phyloP scores from a whole-genome alignment of 2,888 invertebrate genomes.

The Clitarchus hookeri region DNA sequence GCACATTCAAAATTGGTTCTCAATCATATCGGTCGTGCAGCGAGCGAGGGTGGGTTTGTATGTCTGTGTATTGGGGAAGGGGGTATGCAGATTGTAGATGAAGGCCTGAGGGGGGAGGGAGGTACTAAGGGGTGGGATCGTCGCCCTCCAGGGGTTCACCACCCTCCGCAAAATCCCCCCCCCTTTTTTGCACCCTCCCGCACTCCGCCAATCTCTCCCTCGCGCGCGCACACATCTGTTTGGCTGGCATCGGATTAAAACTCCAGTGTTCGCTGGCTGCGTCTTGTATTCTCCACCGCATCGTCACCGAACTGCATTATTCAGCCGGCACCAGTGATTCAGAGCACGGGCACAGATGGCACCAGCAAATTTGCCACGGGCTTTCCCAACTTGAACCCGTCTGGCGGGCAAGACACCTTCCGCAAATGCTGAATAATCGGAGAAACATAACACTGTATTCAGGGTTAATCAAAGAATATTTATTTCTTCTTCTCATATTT shows the following conservation, averaged over 20 bases:
- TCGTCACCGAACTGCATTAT: conserved; percentile 7
- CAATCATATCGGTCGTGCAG: conserved; percentile 23
- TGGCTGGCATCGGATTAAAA: conserved; percentile 41
- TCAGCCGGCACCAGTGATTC: neutral
- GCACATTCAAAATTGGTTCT: conserved; percentile 26
- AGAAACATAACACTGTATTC: too few species aligned
- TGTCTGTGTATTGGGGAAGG: conserved; percentile 1
- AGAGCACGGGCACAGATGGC: neutral
- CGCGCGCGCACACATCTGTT: conserved; percentile 37
- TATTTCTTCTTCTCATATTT: too few species aligned
- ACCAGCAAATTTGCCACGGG: neutral
- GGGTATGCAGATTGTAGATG: conserved; percentile 22
- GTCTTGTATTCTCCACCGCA: conserved; percentile 7
- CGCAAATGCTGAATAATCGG: too few species aligned
- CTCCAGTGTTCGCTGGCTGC: conserved; percentile 23
- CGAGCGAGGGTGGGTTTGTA: conserved; percentile 7
- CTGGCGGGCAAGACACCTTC: too few species aligned
- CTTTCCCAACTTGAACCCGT: too few species aligned
- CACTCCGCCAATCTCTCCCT: neutral
- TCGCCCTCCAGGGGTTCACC: neutral
- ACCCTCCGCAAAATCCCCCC: conserved; percentile 7
- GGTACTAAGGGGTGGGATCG: neutral
- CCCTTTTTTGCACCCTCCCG: neutral
- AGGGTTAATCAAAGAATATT: too few species aligned
- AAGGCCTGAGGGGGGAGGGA: neutral